phyloP scores from a whole-genome alignment of 2,113 vertebrate species.

The Nycticebus coucang region DNA sequence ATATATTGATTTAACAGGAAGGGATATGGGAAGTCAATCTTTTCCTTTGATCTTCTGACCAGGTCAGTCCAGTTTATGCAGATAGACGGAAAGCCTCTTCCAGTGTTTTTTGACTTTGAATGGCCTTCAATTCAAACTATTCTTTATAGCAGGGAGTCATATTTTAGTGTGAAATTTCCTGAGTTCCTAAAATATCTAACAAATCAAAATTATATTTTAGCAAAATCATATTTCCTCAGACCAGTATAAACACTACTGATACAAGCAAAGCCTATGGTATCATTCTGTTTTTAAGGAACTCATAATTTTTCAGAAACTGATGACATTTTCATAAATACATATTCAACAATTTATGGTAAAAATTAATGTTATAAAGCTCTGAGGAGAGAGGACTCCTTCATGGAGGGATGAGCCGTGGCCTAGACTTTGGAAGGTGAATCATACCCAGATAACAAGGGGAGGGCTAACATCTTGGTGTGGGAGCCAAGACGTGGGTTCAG shows the following conservation, averaged over 20 bases:
- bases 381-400: not conserved
- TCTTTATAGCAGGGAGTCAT: too few relatives aligned
- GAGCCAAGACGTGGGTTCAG: not conserved
- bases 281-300: not conserved
- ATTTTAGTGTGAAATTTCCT: too few relatives aligned
- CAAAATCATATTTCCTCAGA: not conserved
- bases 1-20: too few relatives aligned
- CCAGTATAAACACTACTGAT: not conserved
- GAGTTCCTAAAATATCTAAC: not conserved
- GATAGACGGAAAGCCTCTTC: too few relatives aligned
- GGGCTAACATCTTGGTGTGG: not conserved
- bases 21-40: too few relatives aligned
- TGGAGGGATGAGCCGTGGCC: not conserved
- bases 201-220: conserved; percentile 9
- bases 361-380: not conserved
- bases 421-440: not conserved
- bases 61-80: too few relatives aligned
- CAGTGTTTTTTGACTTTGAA: too few relatives aligned
- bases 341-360: not conserved
- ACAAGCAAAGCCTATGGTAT: not conserved
- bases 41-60: too few relatives aligned
- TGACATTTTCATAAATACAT: not conserved
- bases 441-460: not conserved
- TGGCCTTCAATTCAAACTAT: too few relatives aligned
- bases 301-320: not conserved